Evolutionary conservation across 1,140 invertebrate species (phyloP).

Genomic region (Bombyx mori): ASM3026992v2 NC_085112.1:6070501-6071000

Average conservation of each 20-base stretch:
- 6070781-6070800: conserved; percentile 57
- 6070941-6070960: no score
- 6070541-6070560: conserved; percentile 68
- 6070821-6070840: no score
- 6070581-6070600: conserved; percentile 26
- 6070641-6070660: conserved; percentile 17
- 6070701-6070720: conserved; percentile 37
- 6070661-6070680: conserved; percentile 45
- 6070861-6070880: no score
- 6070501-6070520: conserved; percentile 36
- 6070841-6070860: no score
- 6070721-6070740: conserved; percentile 59
- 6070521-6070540: conserved; percentile 56
- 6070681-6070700: conserved; percentile 62
- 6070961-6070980: no score
- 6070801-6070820: conserved; percentile 36
- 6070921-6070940: no score
- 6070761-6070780: conserved; percentile 66
- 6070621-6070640: neutral
- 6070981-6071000: no score
- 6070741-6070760: conserved; percentile 67
- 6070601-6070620: neutral
- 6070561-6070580: conserved; percentile 51
- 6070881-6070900: no score
- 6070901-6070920: no score